Evolutionary conservation across 1,140 invertebrate species (phyloP).

Genomic region (Uloborus diversus): DNA sequence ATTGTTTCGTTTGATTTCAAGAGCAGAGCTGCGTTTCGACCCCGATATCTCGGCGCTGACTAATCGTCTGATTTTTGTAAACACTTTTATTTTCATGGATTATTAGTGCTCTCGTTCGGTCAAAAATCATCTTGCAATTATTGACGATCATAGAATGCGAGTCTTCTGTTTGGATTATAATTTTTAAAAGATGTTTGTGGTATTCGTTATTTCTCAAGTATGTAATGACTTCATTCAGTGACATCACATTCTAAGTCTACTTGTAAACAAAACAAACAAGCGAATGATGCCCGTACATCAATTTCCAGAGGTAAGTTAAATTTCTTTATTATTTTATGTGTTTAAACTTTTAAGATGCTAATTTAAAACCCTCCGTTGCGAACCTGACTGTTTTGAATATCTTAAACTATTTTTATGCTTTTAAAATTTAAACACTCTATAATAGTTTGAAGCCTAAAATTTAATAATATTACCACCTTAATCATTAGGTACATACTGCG

Average conservation of each 20-base stretch:
- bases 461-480: too few species aligned
- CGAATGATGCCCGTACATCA: constrained; percentile 54
- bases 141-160: neutral
- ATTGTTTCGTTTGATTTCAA: neutral
- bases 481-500: too few species aligned
- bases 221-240: constrained; percentile 23
- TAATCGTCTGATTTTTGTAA: neutral
- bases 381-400: too few species aligned
- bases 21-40: neutral
- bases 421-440: too few species aligned
- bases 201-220: neutral
- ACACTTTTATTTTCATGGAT: neutral
- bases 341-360: too few species aligned
- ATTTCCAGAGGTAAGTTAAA: constrained; percentile 46
- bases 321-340: neutral
- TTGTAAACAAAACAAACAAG: neutral
- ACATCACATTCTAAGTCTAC: neutral
- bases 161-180: neutral
- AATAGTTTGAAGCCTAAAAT: too few species aligned
- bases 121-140: neutral
- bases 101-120: neutral
- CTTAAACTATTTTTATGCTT: too few species aligned
- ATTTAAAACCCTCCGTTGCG: too few species aligned
- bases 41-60: neutral
- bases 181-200: neutral